Percentiles rank a stretch among this genome's conserved stretches.
Evolutionary conservation across 2,113 vertebrate genomes (phyloP).

Genomic region (Halcyon malimbica): DNA sequence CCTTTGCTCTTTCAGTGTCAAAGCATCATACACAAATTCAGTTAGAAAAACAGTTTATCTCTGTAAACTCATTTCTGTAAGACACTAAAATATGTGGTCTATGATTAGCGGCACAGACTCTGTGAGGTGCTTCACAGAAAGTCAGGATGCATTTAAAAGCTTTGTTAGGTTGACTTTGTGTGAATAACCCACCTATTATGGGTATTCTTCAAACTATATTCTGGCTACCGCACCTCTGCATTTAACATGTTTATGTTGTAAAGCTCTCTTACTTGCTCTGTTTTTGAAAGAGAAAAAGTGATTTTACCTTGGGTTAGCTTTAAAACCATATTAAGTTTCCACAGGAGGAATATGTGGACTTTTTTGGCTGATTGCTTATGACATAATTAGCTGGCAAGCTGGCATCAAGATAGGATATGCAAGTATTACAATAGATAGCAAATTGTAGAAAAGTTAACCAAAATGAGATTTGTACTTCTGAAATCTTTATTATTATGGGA

Average conservation of each 20-base stretch:
- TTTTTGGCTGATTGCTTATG: slow-evolving; percentile 19
- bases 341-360: background rate
- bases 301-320: background rate
- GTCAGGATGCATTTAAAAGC: background rate
- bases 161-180: background rate
- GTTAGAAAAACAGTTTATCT: background rate
- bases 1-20: background rate
- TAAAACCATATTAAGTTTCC: slow-evolving; percentile 27
- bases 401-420: background rate
- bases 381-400: slow-evolving; percentile 54
- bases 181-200: background rate
- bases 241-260: background rate
- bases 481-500: slow-evolving; percentile 25
- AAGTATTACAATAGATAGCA: background rate
- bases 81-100: background rate
- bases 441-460: background rate
- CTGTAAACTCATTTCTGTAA: background rate
- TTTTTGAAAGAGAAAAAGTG: background rate
- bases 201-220: background rate
- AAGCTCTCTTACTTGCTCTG: background rate
- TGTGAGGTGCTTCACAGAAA: background rate
- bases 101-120: background rate
- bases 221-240: background rate
- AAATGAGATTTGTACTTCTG: background rate
- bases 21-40: background rate